Conservation (phyloP, 1,140 invertebrate species). For the Melanaphis sacchari region DNA sequence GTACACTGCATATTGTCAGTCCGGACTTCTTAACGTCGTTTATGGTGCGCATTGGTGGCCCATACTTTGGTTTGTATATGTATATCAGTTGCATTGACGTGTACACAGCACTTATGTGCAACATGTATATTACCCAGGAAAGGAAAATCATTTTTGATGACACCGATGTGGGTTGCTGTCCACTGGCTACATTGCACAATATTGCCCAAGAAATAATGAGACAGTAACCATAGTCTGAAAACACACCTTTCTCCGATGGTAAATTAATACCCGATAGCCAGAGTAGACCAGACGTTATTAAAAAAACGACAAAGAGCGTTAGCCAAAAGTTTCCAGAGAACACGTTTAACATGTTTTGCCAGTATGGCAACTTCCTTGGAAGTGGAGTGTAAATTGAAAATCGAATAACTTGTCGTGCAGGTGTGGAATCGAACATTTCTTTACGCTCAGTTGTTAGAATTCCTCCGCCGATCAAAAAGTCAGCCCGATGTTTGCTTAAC, state of each 20-base stretch:
- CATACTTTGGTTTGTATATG: slow-evolving; percentile 26
- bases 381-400: slow-evolving; percentile 10
- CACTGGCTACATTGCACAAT: slow-evolving; percentile 17
- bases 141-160: slow-evolving; percentile 26
- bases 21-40: not conserved
- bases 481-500: not conserved
- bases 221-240: slow-evolving; percentile 4
- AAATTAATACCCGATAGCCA: not conserved
- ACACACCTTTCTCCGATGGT: not conserved
- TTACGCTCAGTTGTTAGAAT: not conserved
- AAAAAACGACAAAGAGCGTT: not conserved
- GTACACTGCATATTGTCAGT: not conserved
- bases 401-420: not conserved
- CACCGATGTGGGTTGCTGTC: not conserved
- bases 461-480: not conserved
- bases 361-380: not conserved
- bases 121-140: not conserved
- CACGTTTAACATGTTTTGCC: slow-evolving; percentile 37
- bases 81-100: slow-evolving; percentile 39
- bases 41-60: slow-evolving; percentile 23
- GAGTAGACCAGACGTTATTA: not conserved
- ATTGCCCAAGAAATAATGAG: slow-evolving; percentile 23
- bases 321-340: slow-evolving; percentile 29
- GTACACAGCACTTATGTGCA: slow-evolving; percentile 45
- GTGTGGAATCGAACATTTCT: not conserved